Conservation (phyloP, 1,140 invertebrate species). For the Drosophila equinoxialis region DNA sequence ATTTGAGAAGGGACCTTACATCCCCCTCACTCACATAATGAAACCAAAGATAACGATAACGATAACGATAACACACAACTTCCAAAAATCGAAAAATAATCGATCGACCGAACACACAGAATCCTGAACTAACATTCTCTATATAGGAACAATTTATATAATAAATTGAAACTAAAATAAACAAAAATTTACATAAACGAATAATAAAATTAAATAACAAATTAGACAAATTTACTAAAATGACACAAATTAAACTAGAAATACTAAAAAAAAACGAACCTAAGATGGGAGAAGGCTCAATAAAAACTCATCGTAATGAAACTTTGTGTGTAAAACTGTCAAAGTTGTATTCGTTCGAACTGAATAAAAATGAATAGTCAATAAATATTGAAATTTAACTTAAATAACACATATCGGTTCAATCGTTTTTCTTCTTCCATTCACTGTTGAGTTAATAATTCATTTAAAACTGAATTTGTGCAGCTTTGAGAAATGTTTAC, state of each 20-base stretch:
- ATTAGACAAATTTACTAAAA: not conserved
- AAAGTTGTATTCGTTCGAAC: not conserved
- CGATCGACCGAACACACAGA: not conserved
- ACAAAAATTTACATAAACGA: no score
- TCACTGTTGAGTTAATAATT: no score
- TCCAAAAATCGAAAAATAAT: conserved; percentile 5
- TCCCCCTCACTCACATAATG: conserved; percentile 32
- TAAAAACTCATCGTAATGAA: not conserved
- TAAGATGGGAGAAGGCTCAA: not conserved
- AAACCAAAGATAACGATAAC: conserved; percentile 57
- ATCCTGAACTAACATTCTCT: not conserved
- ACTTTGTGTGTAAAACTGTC: not conserved
- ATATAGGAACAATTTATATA: conserved; percentile 12
- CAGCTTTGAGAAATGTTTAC: not conserved
- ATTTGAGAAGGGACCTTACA: conserved; percentile 31
- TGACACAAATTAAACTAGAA: conserved; percentile 8
- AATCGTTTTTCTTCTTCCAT: not conserved
- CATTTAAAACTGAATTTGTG: not conserved
- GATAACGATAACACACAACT: conserved; percentile 21
- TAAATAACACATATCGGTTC: not conserved
- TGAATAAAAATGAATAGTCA: no score
- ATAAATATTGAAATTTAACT: not conserved
- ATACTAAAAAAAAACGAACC: conserved; percentile 1
- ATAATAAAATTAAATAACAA: not conserved
- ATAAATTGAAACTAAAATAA: conserved; percentile 1